Base-by-base conservation (phyloP, 1,140 invertebrate species). In the Tribolium madens region DNA sequence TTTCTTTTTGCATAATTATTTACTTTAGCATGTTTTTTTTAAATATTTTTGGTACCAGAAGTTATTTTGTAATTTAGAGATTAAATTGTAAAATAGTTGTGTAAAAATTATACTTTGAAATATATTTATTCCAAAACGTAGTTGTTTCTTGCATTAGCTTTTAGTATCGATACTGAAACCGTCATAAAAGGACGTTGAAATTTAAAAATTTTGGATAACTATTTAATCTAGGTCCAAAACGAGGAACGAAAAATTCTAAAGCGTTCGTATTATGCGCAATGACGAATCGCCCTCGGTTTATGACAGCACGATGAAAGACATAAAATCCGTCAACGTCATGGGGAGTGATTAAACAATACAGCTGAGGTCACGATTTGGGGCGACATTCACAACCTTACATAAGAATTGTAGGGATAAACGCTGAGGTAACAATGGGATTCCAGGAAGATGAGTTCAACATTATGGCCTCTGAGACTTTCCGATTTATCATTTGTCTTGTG, bases 281-380 rank as follows among this genome's bases (percentile, higher is more conserved):
- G 57, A 64, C 57, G 57, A 64, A 64, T 64, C 57, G 57, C 26
- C 57, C 57, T 64, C 26, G 6, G 26, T 64, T 64, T 64, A 64
- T 64, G 57, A 64, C 21, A 33, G 48, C 57, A 13, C 12, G 57
- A 64, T 64, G 57, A 64, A 64, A 64, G 57, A 64, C 57, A 64
- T 64, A 64, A 64, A 64, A 64, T 64, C 33, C 57, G 57, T 64
- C 57, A 64, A 31, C 26, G 57, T 64, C 57, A 64, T n/a, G 57
- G 57, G 26, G 57, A 64, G 57, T 18, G 57, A 64, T 64, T 64
- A 64, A 64, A 64, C 57, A 64, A 64, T 64, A 64, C 57, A 64
- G 26, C 57, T 64, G 57, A 33, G 57, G 57, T 64, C 57, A 64
- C 57, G 57, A 64, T 64, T 64, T 64, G 57, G 21, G 21, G 31